Conservation (phyloP, 2,113 vertebrate genomes). For the Dromas ardeola region DNA sequence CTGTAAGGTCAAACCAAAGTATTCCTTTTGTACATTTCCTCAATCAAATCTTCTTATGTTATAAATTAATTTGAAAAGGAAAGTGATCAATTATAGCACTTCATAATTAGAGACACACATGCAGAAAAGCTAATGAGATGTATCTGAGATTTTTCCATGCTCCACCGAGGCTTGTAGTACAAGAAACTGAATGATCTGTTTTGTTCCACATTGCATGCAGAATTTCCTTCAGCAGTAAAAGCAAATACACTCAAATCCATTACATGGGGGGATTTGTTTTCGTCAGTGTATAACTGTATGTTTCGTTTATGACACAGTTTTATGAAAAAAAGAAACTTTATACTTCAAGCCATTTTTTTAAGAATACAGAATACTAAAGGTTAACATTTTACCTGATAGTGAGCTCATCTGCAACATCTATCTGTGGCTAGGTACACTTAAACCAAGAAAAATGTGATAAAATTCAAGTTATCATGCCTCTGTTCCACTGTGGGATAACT, state of each 20-base stretch:
- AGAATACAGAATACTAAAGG: not conserved
- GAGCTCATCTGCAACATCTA: not conserved
- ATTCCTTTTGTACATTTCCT: slow-evolving; percentile 37
- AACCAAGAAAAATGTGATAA: not conserved
- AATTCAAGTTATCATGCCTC: not conserved
- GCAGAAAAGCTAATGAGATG: slow-evolving; percentile 12
- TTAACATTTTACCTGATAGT: not conserved
- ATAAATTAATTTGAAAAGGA: slow-evolving; percentile 55
- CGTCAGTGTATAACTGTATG: not conserved
- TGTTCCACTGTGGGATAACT: not conserved
- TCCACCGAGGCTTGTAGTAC: not conserved
- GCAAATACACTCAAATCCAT: not conserved
- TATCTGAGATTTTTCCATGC: slow-evolving; percentile 21
- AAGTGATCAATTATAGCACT: slow-evolving; percentile 54
- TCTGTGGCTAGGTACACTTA: not conserved
- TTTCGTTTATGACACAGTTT: not conserved
- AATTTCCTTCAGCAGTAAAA: not conserved
- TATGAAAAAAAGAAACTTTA: not conserved
- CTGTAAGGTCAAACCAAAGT: slow-evolving; percentile 36
- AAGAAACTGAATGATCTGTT: not conserved
- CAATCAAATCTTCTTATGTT: slow-evolving; percentile 28
- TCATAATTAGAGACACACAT: slow-evolving; percentile 31
- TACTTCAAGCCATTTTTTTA: not conserved
- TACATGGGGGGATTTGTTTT: not conserved
- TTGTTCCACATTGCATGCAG: not conserved